phyloP scores from a whole-genome alignment of 1,140 invertebrate species.

The Nasonia vitripennis region DNA sequence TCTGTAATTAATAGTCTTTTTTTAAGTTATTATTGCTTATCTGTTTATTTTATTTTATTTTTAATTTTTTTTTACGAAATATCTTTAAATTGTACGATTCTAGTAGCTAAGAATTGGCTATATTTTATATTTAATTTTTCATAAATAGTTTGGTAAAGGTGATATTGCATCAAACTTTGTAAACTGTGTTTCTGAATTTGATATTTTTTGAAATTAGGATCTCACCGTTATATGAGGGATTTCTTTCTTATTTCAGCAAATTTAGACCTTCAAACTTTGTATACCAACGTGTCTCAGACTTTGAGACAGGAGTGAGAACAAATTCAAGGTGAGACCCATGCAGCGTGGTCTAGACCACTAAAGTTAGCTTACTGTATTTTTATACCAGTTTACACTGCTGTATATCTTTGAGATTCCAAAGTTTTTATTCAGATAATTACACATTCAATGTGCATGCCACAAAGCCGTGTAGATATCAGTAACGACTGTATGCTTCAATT shows the following conservation, averaged over 20 bases:
- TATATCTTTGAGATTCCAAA: constrained; percentile 51
- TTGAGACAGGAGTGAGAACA: constrained; percentile 77
- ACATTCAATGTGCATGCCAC: constrained; percentile 68
- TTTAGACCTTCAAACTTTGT: constrained; percentile 78
- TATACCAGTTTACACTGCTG: constrained; percentile 53
- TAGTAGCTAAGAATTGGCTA: background rate
- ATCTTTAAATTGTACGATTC: background rate
- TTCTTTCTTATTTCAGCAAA: constrained; percentile 78
- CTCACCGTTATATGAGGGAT: constrained; percentile 70
- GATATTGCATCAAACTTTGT: background rate
- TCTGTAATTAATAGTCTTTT: background rate
- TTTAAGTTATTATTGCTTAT: background rate
- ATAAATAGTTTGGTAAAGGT: background rate
- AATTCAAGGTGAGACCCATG: constrained; percentile 77
- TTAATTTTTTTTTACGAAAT: background rate
- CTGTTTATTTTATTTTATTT: background rate
- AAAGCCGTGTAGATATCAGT: constrained; percentile 60
- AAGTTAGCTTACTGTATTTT: constrained; percentile 72
- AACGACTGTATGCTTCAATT: constrained; percentile 62
- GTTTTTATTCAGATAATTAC: constrained; percentile 54
- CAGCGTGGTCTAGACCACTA: constrained; percentile 68
- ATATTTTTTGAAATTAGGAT: constrained; percentile 50
- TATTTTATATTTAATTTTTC: background rate
- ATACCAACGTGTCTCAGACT: constrained; percentile 79
- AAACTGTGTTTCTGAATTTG: constrained; percentile 40